A percentile compares a stretch with the other conserved stretches of the same genome.
These are phyloP conservation scores for Porites evermanni DNA, from an alignment of 92 coral and sea anemone species.

Conservation along the genomic window DNA sequence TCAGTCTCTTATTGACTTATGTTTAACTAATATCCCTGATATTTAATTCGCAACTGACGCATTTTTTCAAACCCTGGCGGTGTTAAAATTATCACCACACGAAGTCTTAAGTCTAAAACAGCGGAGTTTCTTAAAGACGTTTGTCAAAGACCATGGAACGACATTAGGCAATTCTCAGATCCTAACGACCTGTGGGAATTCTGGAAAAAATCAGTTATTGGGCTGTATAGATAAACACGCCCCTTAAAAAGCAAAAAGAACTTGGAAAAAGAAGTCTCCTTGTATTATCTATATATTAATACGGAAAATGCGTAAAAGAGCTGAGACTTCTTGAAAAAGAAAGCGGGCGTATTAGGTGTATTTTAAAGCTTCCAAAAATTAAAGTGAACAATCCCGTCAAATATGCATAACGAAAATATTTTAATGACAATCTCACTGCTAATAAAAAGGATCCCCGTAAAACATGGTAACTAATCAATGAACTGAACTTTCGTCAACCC, in stretches of 20 bases:
- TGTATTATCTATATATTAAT: slow-evolving; percentile 28
- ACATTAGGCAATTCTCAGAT: not conserved
- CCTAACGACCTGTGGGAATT: slow-evolving; percentile 50
- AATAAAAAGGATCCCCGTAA: slow-evolving; percentile 17
- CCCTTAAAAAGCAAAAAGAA: slow-evolving; percentile 17
- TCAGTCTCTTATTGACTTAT: not conserved
- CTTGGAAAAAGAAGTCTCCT: slow-evolving; percentile 31
- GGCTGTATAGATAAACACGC: slow-evolving; percentile 30
- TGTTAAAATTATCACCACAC: slow-evolving; percentile 1
- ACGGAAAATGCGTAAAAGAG: not conserved
- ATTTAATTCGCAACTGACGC: too few relatives aligned
- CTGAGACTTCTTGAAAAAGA: slow-evolving; percentile 18
- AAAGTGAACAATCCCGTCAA: not conserved
- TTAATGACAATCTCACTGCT: not conserved
- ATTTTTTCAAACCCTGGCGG: not conserved
- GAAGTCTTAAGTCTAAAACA: slow-evolving; percentile 1
- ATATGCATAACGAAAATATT: not conserved
- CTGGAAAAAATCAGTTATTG: slow-evolving; percentile 29
- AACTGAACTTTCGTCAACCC: not conserved
- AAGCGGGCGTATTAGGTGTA: slow-evolving; percentile 1
- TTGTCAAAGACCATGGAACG: slow-evolving; percentile 14
- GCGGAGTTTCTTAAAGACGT: slow-evolving; percentile 16
- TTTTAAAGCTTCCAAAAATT: not conserved
- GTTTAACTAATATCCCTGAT: too few relatives aligned
- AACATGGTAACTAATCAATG: not conserved